phyloP scores from a whole-genome alignment of 2,113 vertebrate species.

The Colaptes auratus region DNA sequence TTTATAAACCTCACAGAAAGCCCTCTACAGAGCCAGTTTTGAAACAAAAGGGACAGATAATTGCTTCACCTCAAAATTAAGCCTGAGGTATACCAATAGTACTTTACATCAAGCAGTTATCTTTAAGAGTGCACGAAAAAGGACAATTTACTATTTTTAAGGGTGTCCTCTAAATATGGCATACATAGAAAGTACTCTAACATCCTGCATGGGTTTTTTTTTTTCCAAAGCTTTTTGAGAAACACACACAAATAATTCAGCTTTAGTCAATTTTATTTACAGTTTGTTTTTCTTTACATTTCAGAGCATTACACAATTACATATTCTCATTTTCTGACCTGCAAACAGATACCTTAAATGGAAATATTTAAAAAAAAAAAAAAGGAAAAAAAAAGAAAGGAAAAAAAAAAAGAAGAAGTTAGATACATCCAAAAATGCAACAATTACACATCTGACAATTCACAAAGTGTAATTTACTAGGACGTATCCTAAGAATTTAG shows the following conservation, averaged over 20 bases:
- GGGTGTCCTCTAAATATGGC: constrained; percentile 60
- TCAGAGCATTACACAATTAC: constrained; percentile 87
- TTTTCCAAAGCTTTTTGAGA: constrained; percentile 84
- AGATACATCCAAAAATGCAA: constrained; percentile 87
- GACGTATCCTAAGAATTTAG: constrained; percentile 82
- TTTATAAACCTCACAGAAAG: constrained; percentile 37
- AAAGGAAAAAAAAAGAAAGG: constrained; percentile 68
- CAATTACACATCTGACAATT: constrained; percentile 86
- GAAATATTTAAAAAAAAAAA: constrained; percentile 78
- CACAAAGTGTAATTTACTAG: constrained; percentile 86
- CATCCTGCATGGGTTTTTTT: constrained; percentile 60
- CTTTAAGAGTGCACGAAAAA: constrained; percentile 42
- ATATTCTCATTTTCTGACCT: constrained; percentile 94
- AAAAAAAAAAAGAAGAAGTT: constrained; percentile 73
- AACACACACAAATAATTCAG: constrained; percentile 88
- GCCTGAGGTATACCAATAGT: neutral
- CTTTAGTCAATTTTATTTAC: constrained; percentile 89
- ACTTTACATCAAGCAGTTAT: constrained; percentile 36
- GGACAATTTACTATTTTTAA: constrained; percentile 58
- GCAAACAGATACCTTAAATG: constrained; percentile 96
- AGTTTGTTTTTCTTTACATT: constrained; percentile 80
- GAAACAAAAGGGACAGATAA: constrained; percentile 21
- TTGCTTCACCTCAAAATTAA: constrained; percentile 26
- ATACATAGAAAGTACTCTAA: constrained; percentile 64
- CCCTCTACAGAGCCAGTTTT: constrained; percentile 49